Evolutionary conservation across 1,140 invertebrate genomes (phyloP), one percentile per base, ranked within the genome.

Genomic region (Drosophila simulans): DNA sequence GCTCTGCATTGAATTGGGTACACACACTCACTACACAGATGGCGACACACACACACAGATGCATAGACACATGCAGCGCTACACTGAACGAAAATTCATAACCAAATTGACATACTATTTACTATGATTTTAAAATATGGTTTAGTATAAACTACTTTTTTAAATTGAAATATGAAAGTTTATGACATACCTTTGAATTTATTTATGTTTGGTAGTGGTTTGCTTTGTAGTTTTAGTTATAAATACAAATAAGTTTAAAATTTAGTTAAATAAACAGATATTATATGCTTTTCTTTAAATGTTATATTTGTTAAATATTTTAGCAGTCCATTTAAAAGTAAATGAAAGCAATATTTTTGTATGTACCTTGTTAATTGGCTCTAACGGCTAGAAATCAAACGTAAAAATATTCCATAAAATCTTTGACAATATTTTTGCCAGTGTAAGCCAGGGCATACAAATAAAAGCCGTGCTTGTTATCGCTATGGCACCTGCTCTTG

Each of bases 1-100:
- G 68, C 42, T 52, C 35, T 35, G 76, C 59, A 80, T 79, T 77
- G 68, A 59, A 77, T 84, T 80, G 66, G 71, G 56, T 73, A 55
- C 35, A 58, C 55, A 60, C 68, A 64, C 37, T 49, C 31, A 25
- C 35, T 53, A 54, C 37, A 43, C 39, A 43, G 22, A 40, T 39
- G 17, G 42, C 17, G 4, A 7, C 35, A 7, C 35, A 58, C 46
- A 46, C 52, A 69, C 48, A 60, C 17, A 71, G 13, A 70, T 52
- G 31, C n/a, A 68, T 15, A 48, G 17, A 40, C 8, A 39, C 20
- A 22, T 22, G 12, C 27, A 80, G 5, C 17, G 25, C 15, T 37
- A 40, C 42, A 58, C 34, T 11, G 5, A 57, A 42, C 11, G 8
- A 3, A 56, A 62, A 7, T 11, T 11, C 15, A 15, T 10, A 46